These are phyloP conservation scores for Carassius gibelio DNA, from an alignment of 2,113 vertebrate genomes.

Conservation along the genomic window DNA sequence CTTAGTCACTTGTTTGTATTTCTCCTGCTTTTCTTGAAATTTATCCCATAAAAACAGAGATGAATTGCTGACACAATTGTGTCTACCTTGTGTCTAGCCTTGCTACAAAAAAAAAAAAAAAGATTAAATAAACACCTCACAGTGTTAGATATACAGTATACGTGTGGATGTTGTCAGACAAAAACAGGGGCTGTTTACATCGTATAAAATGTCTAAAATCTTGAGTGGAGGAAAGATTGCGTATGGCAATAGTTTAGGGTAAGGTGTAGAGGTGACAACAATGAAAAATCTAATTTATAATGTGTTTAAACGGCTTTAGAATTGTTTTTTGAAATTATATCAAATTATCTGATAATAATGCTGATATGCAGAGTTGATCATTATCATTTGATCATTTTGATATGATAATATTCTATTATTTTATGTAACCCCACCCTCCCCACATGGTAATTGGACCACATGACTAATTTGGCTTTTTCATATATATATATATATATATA, in stretches of 20 bases:
- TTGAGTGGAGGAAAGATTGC: neutral
- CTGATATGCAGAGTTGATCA: neutral
- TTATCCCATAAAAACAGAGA: slow-evolving; percentile 26
- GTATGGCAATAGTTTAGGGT: neutral
- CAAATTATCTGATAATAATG: too few relatives aligned
- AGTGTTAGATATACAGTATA: neutral
- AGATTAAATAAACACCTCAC: neutral
- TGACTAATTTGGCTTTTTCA: too few relatives aligned
- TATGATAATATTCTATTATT: neutral
- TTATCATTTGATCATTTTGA: too few relatives aligned
- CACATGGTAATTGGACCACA: too few relatives aligned
- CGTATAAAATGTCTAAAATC: neutral
- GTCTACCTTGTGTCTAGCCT: slow-evolving; percentile 11
- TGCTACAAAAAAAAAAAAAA: neutral
- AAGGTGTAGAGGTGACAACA: too few relatives aligned
- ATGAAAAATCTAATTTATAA: too few relatives aligned
- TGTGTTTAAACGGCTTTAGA: too few relatives aligned
- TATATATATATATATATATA: neutral
- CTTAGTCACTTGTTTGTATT: neutral
- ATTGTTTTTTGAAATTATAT: too few relatives aligned
- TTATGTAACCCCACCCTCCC: too few relatives aligned
- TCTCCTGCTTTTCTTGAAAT: slow-evolving; percentile 6
- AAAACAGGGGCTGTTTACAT: neutral
- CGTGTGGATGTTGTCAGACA: neutral
- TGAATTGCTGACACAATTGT: slow-evolving; percentile 40